Conservation (phyloP, 2,888 invertebrate genomes). For the Drosophila algonquin region DNA sequence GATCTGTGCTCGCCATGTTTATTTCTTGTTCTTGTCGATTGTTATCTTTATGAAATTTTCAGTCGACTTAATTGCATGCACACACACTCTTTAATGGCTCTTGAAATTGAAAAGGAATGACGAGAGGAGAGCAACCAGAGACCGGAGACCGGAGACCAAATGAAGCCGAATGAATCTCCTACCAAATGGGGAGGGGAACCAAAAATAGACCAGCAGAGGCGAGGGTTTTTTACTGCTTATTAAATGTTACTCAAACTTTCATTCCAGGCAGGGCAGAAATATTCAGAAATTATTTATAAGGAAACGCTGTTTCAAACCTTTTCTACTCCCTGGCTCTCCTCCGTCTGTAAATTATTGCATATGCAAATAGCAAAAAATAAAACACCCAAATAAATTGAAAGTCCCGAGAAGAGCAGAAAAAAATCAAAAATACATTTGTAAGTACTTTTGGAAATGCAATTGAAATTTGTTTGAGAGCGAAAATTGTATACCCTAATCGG, state of each 20-base stretch:
- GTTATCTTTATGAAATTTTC: slow-evolving; percentile 80
- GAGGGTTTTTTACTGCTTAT: slow-evolving; percentile 66
- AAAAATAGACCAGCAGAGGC: slow-evolving; percentile 42
- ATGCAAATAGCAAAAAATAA: slow-evolving; percentile 65
- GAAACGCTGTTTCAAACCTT: slow-evolving; percentile 36
- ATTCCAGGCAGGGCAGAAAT: slow-evolving; percentile 17
- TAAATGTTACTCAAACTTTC: slow-evolving; percentile 53
- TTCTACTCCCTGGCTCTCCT: slow-evolving; percentile 3
- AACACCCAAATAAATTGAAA: slow-evolving; percentile 58
- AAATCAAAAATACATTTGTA: slow-evolving; percentile 8
- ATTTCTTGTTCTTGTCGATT: slow-evolving; percentile 76
- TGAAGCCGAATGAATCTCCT: slow-evolving; percentile 16
- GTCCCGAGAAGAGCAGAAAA: slow-evolving; percentile 6
- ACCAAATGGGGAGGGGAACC: slow-evolving; percentile 27
- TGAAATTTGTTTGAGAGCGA: background rate
- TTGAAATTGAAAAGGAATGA: slow-evolving; percentile 66
- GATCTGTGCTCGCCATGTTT: slow-evolving; percentile 51
- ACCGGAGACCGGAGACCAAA: background rate
- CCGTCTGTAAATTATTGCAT: slow-evolving; percentile 68
- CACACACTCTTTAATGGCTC: slow-evolving; percentile 73
- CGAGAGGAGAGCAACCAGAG: background rate
- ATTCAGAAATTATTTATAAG: slow-evolving; percentile 52
- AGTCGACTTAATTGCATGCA: slow-evolving; percentile 80
- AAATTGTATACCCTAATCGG: background rate
- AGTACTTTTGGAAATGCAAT: slow-evolving; percentile 8